Conservation (phyloP, 2,797 vertebrate genomes). For the Hoplostethus atlanticus region DNA sequence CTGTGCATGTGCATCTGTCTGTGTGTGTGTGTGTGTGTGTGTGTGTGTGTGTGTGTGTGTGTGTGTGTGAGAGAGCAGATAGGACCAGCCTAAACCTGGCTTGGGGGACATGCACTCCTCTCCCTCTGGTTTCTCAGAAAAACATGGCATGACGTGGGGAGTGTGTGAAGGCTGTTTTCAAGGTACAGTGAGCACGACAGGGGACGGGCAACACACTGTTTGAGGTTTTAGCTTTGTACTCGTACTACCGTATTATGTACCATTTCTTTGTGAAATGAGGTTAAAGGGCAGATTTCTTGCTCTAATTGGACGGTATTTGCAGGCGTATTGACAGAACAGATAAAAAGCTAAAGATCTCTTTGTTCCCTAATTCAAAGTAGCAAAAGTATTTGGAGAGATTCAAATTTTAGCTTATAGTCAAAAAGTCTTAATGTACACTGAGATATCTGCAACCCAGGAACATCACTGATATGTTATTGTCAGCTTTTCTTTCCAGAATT, state of each 20-base stretch:
- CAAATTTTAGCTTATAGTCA: no score
- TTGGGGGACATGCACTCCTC: conserved; percentile 11
- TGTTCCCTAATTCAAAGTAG: no score
- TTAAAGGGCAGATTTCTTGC: background rate
- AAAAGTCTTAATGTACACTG: no score
- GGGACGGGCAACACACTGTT: conserved; percentile 13
- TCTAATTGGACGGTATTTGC: no score
- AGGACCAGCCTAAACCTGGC: conserved; percentile 15
- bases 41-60: conserved; percentile 6
- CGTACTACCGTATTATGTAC: background rate
- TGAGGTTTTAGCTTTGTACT: conserved; percentile 29
- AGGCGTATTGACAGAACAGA: no score
- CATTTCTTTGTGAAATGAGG: background rate
- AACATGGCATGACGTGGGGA: conserved; percentile 26
- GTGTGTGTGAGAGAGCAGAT: conserved; percentile 7
- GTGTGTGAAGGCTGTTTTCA: conserved; percentile 38
- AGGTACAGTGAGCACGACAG: conserved; percentile 46
- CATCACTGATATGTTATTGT: no score
- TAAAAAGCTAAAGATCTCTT: no score
- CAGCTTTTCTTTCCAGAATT: no score
- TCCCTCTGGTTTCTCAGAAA: conserved; percentile 49
- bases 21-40: background rate
- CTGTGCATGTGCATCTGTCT: conserved; percentile 47
- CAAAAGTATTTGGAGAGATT: no score
- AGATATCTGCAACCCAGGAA: no score